Evolutionary conservation across 2,797 vertebrate species (phyloP).

Genomic region (Masticophis lateralis): DNA sequence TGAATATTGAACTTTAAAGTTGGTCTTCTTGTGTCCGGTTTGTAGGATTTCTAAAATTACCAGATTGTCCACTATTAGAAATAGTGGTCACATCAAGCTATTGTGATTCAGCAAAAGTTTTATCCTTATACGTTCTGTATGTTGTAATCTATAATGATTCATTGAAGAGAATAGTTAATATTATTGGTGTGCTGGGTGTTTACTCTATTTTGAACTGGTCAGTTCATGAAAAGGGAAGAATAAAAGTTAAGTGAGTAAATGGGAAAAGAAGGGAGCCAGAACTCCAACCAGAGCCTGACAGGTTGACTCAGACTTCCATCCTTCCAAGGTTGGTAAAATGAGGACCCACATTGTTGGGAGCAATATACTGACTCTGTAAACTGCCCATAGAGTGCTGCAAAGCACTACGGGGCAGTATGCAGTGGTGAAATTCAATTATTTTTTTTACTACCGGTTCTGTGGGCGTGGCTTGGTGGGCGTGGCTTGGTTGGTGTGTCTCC

Average conservation of each 20-base stretch:
- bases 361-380: background rate
- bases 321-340: background rate
- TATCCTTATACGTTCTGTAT: background rate
- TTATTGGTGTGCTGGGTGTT: background rate
- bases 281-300: background rate
- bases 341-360: background rate
- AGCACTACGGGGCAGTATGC: background rate
- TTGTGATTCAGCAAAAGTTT: background rate
- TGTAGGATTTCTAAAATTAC: background rate
- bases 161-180: background rate
- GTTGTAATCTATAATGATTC: background rate
- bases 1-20: background rate
- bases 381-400: background rate
- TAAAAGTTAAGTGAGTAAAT: background rate
- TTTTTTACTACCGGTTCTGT: no score
- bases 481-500: no score
- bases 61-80: background rate
- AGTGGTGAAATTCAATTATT: no score
- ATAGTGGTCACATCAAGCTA: background rate
- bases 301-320: background rate
- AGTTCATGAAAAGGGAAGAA: background rate
- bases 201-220: background rate
- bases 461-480: no score
- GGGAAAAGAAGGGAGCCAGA: background rate
- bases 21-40: background rate